A percentile compares a stretch with the other conserved stretches of the same genome.
Conservation (phyloP, 1,140 invertebrate genomes). For the Sycophaga agraensis region DNA sequence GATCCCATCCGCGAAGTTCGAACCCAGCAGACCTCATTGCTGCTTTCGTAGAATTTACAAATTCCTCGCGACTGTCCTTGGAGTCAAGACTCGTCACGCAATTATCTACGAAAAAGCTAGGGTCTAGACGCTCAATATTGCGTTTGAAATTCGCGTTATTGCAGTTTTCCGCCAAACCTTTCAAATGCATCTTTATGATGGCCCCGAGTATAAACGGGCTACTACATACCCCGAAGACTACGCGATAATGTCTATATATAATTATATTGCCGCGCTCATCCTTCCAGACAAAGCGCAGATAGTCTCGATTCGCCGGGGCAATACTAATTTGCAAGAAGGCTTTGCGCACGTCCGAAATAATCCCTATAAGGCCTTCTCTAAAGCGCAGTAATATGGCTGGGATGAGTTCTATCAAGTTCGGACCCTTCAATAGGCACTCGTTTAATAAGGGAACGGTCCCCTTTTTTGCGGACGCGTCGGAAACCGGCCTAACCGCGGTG, state of each 20-base stretch:
- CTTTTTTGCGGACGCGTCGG: conserved; percentile 40
- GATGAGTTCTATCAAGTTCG: neutral
- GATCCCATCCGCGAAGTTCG: conserved; percentile 9
- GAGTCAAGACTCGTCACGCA: neutral
- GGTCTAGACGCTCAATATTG: neutral
- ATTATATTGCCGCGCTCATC: neutral
- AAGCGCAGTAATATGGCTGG: neutral
- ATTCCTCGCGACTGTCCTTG: neutral
- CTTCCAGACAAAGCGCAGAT: conserved; percentile 24
- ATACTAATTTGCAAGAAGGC: conserved; percentile 34
- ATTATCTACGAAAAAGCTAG: neutral
- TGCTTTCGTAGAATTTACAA: neutral
- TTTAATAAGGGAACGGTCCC: conserved; percentile 32
- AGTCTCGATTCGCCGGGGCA: neutral
- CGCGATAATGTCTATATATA: neutral
- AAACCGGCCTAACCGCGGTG: conserved; percentile 38
- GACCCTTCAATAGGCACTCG: conserved; percentile 37
- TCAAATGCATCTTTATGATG: neutral
- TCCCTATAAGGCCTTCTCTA: conserved; percentile 31
- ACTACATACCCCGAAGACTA: neutral
- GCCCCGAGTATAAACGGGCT: too few relatives aligned
- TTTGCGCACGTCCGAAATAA: conserved; percentile 33
- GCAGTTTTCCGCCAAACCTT: conserved; percentile 16
- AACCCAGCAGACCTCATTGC: neutral
- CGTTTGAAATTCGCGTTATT: too few relatives aligned